A percentile compares a stretch with the other conserved stretches of the same genome.
Evolutionary conservation across 1,140 invertebrate genomes (phyloP).

Genomic region (Aphaenogaster ashmeadi): DNA sequence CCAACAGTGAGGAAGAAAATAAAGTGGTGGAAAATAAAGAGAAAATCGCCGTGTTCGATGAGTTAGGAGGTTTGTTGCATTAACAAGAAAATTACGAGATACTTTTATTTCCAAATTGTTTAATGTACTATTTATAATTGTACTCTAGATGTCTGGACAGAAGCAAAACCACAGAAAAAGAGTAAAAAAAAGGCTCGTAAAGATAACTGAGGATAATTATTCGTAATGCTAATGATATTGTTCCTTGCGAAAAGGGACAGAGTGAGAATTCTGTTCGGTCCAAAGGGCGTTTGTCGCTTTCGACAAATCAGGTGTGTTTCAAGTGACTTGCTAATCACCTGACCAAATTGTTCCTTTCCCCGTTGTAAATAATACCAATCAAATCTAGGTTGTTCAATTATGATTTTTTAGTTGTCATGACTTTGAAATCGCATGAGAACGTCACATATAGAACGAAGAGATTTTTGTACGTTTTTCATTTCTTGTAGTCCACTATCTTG

Average conservation of each 20-base stretch:
- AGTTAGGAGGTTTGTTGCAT: slow-evolving; percentile 88
- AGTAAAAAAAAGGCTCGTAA: slow-evolving; percentile 91
- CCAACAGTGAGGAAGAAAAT: slow-evolving; percentile 86
- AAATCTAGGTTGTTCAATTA: slow-evolving; percentile 66
- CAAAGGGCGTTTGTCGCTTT: slow-evolving; percentile 68
- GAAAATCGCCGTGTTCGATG: slow-evolving; percentile 88
- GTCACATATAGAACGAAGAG: slow-evolving; percentile 40
- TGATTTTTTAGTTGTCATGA: slow-evolving; percentile 62
- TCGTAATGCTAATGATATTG: slow-evolving; percentile 64
- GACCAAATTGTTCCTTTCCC: slow-evolving; percentile 75
- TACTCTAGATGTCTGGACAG: slow-evolving; percentile 89
- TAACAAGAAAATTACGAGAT: neutral
- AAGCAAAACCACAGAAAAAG: slow-evolving; percentile 90
- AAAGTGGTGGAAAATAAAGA: slow-evolving; percentile 78
- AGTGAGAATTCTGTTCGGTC: slow-evolving; percentile 70
- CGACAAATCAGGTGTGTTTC: slow-evolving; percentile 74
- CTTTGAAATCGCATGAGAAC: slow-evolving; percentile 49
- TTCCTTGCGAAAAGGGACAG: slow-evolving; percentile 70
- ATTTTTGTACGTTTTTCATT: slow-evolving; percentile 48
- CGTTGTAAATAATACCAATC: slow-evolving; percentile 75
- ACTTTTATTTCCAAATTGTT: neutral
- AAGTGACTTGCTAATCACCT: slow-evolving; percentile 72
- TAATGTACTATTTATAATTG: slow-evolving; percentile 32
- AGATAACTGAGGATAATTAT: slow-evolving; percentile 87
- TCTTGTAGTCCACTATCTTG: slow-evolving; percentile 63